phyloP scores from a whole-genome alignment of 2,888 invertebrate genomes.

The Coelopa pilipes region DNA sequence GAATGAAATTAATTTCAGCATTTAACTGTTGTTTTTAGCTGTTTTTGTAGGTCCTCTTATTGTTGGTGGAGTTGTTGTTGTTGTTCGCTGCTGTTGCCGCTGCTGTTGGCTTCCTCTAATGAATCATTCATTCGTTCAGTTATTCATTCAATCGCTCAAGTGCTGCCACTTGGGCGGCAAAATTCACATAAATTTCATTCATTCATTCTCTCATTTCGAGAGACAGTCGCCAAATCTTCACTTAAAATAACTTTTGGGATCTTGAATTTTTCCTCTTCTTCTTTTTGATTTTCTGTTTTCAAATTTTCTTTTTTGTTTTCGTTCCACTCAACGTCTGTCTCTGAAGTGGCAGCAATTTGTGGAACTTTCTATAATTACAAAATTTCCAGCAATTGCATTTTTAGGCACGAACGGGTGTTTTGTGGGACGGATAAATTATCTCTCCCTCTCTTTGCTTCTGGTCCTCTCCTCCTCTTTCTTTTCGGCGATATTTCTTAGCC shows the following conservation, averaged over 20 bases:
- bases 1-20: conserved; percentile 36
- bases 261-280: neutral
- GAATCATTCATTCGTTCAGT: conserved; percentile 15
- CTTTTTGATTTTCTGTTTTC: neutral
- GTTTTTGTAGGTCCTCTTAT: too few species aligned
- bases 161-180: conserved; percentile 31
- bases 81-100: conserved; percentile 12
- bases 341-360: too few species aligned
- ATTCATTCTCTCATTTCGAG: conserved; percentile 7
- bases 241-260: conserved; percentile 7
- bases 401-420: too few species aligned
- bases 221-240: conserved; percentile 8
- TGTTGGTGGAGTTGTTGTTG: neutral
- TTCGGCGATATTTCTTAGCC: too few species aligned
- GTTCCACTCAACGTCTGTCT: too few species aligned
- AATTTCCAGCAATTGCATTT: too few species aligned
- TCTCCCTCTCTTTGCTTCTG: too few species aligned
- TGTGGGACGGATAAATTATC: too few species aligned
- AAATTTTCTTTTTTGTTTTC: neutral
- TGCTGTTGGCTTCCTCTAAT: conserved; percentile 33
- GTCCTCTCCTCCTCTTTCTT: too few species aligned
- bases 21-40: conserved; percentile 21
- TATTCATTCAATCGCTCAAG: conserved; percentile 24
- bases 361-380: too few species aligned
- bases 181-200: conserved; percentile 33